Percentiles rank a stretch among this genome's conserved stretches.
Conservation (phyloP, 2,888 invertebrate genomes). For the Lasius platythorax region DNA sequence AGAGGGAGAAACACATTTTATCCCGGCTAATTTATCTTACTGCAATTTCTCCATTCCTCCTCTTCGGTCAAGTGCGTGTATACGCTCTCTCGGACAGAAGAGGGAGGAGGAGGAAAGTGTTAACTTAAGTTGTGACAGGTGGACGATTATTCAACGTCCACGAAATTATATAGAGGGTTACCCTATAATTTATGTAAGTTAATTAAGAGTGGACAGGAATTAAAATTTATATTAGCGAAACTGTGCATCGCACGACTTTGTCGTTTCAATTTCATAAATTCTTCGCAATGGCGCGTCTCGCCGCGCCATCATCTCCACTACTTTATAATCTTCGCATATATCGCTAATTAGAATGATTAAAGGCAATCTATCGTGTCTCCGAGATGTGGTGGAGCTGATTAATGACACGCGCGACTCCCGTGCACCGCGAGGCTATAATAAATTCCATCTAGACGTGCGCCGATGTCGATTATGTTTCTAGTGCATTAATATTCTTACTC, state of each 20-base stretch:
- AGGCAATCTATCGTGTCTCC: slow-evolving; percentile 52
- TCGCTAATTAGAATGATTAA: slow-evolving; percentile 54
- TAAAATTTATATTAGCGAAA: slow-evolving; percentile 68
- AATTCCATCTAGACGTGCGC: slow-evolving; percentile 39
- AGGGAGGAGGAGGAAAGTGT: slow-evolving; percentile 39
- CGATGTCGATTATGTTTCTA: slow-evolving; percentile 31
- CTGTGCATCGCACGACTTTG: slow-evolving; percentile 56
- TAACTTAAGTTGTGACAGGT: slow-evolving; percentile 74
- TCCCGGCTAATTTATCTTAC: slow-evolving; percentile 68
- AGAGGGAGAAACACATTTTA: slow-evolving; percentile 43
- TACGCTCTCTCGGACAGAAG: slow-evolving; percentile 28
- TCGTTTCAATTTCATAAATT: slow-evolving; percentile 61
- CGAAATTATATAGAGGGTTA: slow-evolving; percentile 67
- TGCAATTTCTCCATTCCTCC: slow-evolving; percentile 62
- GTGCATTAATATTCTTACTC: slow-evolving; percentile 20
- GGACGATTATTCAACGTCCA: slow-evolving; percentile 74
- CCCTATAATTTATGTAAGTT: slow-evolving; percentile 62
- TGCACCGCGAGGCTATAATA: slow-evolving; percentile 45
- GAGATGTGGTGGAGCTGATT: slow-evolving; percentile 41
- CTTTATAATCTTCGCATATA: slow-evolving; percentile 51
- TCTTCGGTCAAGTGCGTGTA: slow-evolving; percentile 27
- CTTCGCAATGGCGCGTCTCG: slow-evolving; percentile 9
- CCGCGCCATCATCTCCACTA: slow-evolving; percentile 36
- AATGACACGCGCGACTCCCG: slow-evolving; percentile 45
- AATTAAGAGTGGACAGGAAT: slow-evolving; percentile 73